Percentiles rank a stretch among this genome's conserved stretches.
Conservation (phyloP, 2,113 vertebrate species). For the Pangasianodon hypophthalmus region DNA sequence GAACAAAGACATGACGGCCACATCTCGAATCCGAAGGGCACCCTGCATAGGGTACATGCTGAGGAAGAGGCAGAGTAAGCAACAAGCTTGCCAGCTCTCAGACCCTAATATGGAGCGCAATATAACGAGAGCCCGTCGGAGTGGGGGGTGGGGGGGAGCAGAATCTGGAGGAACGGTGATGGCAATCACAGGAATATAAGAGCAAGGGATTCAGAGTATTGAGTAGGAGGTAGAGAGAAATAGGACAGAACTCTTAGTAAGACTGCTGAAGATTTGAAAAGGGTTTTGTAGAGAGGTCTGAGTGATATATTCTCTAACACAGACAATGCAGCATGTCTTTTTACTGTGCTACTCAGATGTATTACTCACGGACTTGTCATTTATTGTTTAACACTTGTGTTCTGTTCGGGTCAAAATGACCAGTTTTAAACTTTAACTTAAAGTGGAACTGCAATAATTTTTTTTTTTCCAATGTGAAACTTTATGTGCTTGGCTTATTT, state of each 20-base stretch:
- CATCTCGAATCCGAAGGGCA: constrained; percentile 50
- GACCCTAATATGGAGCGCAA: constrained; percentile 74
- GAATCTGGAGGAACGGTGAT: constrained; percentile 55
- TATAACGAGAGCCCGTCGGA: constrained; percentile 73
- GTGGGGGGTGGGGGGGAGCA: constrained; percentile 65
- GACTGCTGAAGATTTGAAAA: not conserved
- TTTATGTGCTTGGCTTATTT: too few relatives aligned
- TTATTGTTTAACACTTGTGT: not conserved
- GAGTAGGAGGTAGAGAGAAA: constrained; percentile 62
- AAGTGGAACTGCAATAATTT: too few relatives aligned
- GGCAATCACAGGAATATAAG: constrained; percentile 58
- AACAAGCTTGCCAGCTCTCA: constrained; percentile 70
- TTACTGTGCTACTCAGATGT: not conserved
- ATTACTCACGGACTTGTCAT: not conserved
- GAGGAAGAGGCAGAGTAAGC: constrained; percentile 47
- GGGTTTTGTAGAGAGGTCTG: not conserved
- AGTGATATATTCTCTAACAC: not conserved
- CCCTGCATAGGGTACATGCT: constrained; percentile 48
- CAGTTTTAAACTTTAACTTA: not conserved
- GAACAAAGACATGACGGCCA: constrained; percentile 30
- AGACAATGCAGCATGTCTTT: not conserved
- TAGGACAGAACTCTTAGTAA: constrained; percentile 21
- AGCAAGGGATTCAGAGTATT: constrained; percentile 66
- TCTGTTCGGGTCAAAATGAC: not conserved
- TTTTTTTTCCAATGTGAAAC: too few relatives aligned